Evolutionary conservation across 2,797 vertebrate genomes (phyloP).

Genomic region (Alosa sapidissima): DNA sequence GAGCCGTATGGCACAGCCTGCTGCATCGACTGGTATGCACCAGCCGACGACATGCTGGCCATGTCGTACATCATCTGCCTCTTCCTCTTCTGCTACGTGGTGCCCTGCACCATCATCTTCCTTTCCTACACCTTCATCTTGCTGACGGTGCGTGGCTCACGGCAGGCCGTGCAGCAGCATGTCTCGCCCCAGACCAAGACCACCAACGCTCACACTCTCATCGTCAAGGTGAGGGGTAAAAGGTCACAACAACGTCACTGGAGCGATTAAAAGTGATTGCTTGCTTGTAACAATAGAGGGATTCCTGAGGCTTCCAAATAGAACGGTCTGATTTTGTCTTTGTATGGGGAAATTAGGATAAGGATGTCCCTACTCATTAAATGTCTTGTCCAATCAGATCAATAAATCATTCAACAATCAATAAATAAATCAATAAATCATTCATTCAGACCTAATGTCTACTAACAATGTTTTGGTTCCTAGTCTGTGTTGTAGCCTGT

Average conservation of each 20-base stretch:
- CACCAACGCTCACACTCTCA: conserved; percentile 71
- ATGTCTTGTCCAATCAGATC: too few relatives aligned
- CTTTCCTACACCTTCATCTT: conserved; percentile 78
- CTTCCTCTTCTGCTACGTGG: conserved; percentile 81
- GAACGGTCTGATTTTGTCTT: too few relatives aligned
- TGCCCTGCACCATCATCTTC: conserved; percentile 82
- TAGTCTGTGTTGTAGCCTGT: not conserved
- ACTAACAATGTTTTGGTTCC: not conserved
- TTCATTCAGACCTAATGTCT: not conserved
- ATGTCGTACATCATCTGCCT: conserved; percentile 80
- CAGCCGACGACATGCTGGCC: conserved; percentile 68
- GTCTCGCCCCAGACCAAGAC: conserved; percentile 61
- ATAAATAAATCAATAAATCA: too few relatives aligned
- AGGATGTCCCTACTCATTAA: too few relatives aligned
- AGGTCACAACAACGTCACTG: not conserved
- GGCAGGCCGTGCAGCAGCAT: conserved; percentile 73
- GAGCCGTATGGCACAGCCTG: conserved; percentile 87
- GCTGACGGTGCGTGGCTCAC: conserved; percentile 72
- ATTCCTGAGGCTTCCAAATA: too few relatives aligned
- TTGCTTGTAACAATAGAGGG: too few relatives aligned
- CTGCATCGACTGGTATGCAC: conserved; percentile 82
- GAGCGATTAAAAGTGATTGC: not conserved
- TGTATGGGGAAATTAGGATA: too few relatives aligned
- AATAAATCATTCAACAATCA: too few relatives aligned
- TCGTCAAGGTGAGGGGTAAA: conserved; percentile 71